phyloP scores from a whole-genome alignment of 2,797 vertebrate species.

The Phalloptychus januarius region DNA sequence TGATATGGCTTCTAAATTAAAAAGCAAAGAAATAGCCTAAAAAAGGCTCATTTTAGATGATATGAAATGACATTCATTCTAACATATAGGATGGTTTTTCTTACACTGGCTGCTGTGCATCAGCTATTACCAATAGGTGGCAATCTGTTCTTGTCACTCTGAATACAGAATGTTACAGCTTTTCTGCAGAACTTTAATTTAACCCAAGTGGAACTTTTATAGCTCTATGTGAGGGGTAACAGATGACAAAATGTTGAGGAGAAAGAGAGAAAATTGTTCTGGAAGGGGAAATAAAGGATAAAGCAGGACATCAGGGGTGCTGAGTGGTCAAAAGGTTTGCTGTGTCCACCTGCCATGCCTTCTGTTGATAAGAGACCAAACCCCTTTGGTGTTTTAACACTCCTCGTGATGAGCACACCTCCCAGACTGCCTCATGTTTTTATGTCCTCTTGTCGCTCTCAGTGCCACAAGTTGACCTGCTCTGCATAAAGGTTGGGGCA shows the following conservation, averaged over 20 bases:
- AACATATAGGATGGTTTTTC: slow-evolving; percentile 32
- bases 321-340: slow-evolving; percentile 61
- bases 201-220: slow-evolving; percentile 55
- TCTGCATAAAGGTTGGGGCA: slow-evolving; percentile 84
- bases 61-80: slow-evolving; percentile 9
- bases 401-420: slow-evolving; percentile 30
- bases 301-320: slow-evolving; percentile 54
- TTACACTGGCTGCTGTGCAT: slow-evolving; percentile 27
- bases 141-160: slow-evolving; percentile 72
- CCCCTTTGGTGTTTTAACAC: slow-evolving; percentile 51
- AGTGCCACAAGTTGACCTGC: slow-evolving; percentile 72
- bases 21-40: background rate
- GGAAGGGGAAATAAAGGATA: slow-evolving; percentile 38
- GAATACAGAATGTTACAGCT: slow-evolving; percentile 20
- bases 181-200: slow-evolving; percentile 54
- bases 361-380: slow-evolving; percentile 57
- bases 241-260: slow-evolving; percentile 30
- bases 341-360: slow-evolving; percentile 67
- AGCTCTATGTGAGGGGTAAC: slow-evolving; percentile 26
- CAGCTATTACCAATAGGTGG: slow-evolving; percentile 72
- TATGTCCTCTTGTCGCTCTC: slow-evolving; percentile 36
- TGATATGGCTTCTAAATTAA: slow-evolving; percentile 32
- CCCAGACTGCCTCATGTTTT: slow-evolving; percentile 43
- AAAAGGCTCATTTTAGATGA: background rate
- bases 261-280: slow-evolving; percentile 26